Base-by-base conservation (phyloP, 2,113 vertebrate genomes). In the Physeter macrocephalus region DNA sequence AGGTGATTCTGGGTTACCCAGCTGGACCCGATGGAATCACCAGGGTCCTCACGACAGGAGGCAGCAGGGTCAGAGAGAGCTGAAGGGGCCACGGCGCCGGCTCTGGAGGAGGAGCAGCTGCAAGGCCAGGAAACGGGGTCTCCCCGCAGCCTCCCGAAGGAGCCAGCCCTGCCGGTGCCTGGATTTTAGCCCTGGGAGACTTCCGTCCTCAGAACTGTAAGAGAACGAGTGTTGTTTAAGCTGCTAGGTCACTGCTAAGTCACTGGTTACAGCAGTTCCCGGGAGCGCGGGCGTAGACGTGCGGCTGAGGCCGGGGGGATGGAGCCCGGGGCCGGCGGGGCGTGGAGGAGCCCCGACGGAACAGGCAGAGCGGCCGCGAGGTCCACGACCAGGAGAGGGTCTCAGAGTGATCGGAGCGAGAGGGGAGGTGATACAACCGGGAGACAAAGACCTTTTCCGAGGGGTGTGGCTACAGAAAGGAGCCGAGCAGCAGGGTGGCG, bases 361-460 rank as follows among this genome's bases (percentile, higher is more conserved):
- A 0, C 25, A 14, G 36, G 85, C 27, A 43, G 27, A 31, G 52
- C 11, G 3, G 61, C 23, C 5, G 61, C 0, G 1, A 41, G 27
- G 61, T 20, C 49, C 17, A 78, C 62, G 23, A 9, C 18, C 52
- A 29, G 7, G 59, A n/a, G 34, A 31, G 39, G 41, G 78, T 54
- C 52, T 52, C 1, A 1, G 46, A 43, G 41, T 41, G 54, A 75
- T 3, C 0, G 4, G 18, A 17, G 66, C 1, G 14, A 20, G 23
- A 34, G 15, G 34, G 10, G 49, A 9, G 5, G 11, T 1, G 8
- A 64, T 15, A 31, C 46, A 25, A 1, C 4, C 29, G 1, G 59
- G 23, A 46, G 77, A 9, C 49, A 20, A n/a, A 18, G 41, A 11
- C 10, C 14, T 13, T 72, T 57, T 25, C 81, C 25, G 7, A 21